Evolutionary conservation across 2,113 vertebrate species (phyloP).

Genomic region (Phainopepla nitens): DNA sequence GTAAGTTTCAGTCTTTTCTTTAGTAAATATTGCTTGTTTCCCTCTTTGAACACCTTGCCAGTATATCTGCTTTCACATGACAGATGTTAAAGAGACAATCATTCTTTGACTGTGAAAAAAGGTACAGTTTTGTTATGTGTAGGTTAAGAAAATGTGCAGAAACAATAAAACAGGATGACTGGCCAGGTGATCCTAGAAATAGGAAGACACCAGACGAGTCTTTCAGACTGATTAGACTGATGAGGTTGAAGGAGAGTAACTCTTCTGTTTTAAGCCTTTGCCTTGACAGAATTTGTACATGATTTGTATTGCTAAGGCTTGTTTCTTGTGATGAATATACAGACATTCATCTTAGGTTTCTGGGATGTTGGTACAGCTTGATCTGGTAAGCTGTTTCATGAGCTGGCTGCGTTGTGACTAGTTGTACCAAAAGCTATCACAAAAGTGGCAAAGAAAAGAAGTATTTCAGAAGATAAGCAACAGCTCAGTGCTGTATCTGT

Average conservation of each 20-base stretch:
- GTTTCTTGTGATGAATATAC: neutral
- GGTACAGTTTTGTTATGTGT: neutral
- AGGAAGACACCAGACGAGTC: neutral
- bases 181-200: neutral
- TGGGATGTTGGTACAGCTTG: neutral
- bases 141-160: neutral
- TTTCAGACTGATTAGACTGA: neutral
- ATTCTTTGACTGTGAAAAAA: neutral
- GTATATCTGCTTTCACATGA: neutral
- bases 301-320: neutral
- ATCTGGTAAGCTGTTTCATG: neutral
- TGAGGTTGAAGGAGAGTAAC: neutral
- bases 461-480: neutral
- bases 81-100: neutral
- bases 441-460: neutral
- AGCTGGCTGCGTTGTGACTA: neutral
- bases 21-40: neutral
- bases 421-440: neutral
- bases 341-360: neutral
- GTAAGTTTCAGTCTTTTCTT: neutral
- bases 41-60: neutral
- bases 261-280: neutral
- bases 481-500: neutral
- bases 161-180: neutral
- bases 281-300: neutral